phyloP scores from a whole-genome alignment of 2,888 invertebrate species.

The Lepidochitona cinerea region DNA sequence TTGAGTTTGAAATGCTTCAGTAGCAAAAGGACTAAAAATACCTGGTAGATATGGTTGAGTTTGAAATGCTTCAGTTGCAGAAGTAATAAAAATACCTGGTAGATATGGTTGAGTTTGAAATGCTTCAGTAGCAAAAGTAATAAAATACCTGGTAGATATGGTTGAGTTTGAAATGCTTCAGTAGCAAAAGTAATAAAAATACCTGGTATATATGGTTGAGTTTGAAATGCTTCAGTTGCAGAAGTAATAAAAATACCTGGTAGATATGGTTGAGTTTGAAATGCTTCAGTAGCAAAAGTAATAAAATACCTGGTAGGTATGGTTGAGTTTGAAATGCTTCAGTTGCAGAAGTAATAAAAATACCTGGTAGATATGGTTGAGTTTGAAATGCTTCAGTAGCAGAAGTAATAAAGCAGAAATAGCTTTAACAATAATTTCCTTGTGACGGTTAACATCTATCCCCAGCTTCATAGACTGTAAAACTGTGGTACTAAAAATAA shows the following conservation, averaged over 20 bases:
- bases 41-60: constrained; percentile 95
- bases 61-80: constrained; percentile 95
- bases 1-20: constrained; percentile 78
- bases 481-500: constrained; percentile 82
- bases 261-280: constrained; percentile 98
- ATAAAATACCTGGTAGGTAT: constrained; percentile 87
- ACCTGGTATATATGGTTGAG: background rate
- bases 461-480: constrained; percentile 95
- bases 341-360: constrained; percentile 79
- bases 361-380: constrained; percentile 95
- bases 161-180: constrained; percentile 98
- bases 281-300: constrained; percentile 94
- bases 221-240: background rate
- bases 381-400: constrained; percentile 95
- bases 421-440: constrained; percentile 98
- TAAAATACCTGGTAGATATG: constrained; percentile 93
- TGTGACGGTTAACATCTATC: constrained; percentile 98
- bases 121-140: too few relatives aligned
- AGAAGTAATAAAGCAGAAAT: constrained; percentile 80
- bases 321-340: constrained; percentile 98
- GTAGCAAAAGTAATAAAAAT: constrained; percentile 72
- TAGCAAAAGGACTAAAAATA: too few relatives aligned
- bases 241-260: constrained; percentile 75
- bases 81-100: background rate
- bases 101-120: background rate